phyloP scores from a whole-genome alignment of 2,797 vertebrate genomes.

The Myotis planiceps region DNA sequence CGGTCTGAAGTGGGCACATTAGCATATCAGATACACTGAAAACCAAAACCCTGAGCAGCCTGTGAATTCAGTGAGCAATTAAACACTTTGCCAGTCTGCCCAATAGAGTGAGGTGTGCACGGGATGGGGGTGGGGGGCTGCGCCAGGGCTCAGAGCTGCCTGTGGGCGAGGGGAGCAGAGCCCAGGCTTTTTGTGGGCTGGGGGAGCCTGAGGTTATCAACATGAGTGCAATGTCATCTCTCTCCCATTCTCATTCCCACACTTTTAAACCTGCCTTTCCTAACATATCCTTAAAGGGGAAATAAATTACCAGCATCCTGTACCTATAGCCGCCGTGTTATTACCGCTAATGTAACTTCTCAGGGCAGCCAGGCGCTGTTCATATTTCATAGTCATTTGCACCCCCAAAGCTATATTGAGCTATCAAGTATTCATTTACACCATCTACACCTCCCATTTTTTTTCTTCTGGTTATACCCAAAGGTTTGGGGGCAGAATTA shows the following conservation, averaged over 20 bases:
- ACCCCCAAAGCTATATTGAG: conserved; percentile 64
- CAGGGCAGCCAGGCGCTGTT: background rate
- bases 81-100: background rate
- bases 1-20: background rate
- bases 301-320: conserved; percentile 51
- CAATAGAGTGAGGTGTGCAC: background rate
- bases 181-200: background rate
- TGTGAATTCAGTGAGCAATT: background rate
- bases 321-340: conserved; percentile 20
- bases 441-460: conserved; percentile 2
- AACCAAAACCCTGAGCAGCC: background rate
- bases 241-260: conserved; percentile 57
- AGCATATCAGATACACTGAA: background rate
- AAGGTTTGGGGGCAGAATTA: conserved; percentile 57
- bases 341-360: conserved; percentile 63
- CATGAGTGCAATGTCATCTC: background rate
- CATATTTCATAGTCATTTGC: conserved; percentile 61
- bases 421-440: conserved; percentile 63
- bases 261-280: conserved; percentile 56
- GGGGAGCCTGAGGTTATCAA: background rate
- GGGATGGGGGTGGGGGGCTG: fast-evolving
- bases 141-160: background rate
- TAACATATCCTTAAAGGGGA: conserved; percentile 60
- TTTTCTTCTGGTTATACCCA: conserved; percentile 40
- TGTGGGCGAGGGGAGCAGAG: background rate